Percentiles rank a stretch among this genome's conserved stretches.
phyloP scores from a whole-genome alignment of 2,113 vertebrate species.

The Rousettus leschenaultii region DNA sequence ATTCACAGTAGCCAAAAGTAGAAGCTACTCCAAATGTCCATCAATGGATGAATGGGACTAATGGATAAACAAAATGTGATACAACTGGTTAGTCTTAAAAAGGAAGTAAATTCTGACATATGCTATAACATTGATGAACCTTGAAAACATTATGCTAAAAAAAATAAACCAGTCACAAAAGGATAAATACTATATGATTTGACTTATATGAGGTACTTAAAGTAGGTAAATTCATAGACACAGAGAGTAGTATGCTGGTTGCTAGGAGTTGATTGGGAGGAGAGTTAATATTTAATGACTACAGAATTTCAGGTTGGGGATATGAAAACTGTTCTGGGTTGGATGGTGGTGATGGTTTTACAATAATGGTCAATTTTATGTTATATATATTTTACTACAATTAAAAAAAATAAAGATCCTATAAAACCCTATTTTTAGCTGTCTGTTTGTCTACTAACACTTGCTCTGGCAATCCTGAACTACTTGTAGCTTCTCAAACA shows the following conservation, averaged over 20 bases:
- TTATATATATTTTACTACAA: neutral
- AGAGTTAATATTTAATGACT: neutral
- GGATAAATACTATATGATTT: neutral
- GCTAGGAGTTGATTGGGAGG: neutral
- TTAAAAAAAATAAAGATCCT: neutral
- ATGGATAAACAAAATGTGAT: neutral
- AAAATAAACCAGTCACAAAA: neutral
- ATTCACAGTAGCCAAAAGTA: neutral
- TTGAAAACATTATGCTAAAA: neutral
- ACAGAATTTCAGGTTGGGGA: neutral
- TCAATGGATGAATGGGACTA: neutral
- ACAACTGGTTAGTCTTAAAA: neutral
- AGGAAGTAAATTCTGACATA: neutral
- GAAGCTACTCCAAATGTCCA: neutral
- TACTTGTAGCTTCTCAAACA: neutral
- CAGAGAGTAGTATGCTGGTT: neutral
- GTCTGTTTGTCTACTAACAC: neutral
- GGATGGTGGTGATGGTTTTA: neutral
- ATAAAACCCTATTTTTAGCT: neutral
- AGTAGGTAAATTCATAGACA: neutral
- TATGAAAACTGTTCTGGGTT: neutral
- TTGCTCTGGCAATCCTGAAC: neutral
- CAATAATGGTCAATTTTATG: neutral
- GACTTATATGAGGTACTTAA: neutral
- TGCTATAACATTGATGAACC: neutral